Evolutionary conservation across 2,113 vertebrate genomes (phyloP), one percentile per base, ranked within the genome.

Genomic region (Toxotes chatareus): DNA sequence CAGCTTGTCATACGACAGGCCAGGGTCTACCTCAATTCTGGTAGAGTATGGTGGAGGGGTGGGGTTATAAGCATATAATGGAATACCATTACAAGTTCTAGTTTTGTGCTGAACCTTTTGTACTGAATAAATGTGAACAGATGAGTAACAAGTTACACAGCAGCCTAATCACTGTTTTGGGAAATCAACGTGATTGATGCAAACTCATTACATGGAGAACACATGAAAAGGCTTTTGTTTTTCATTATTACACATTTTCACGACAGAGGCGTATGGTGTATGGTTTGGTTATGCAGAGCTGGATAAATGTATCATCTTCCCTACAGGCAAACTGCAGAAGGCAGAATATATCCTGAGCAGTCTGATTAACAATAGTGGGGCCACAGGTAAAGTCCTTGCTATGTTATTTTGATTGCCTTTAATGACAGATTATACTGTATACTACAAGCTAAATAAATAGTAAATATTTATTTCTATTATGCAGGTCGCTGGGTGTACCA

Each of bases 1-100:
- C 98, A 99, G 94, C 76, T 99, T 93, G 94, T 99, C 73, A 96
- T 99, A 80, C 95, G 97, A 68, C 97, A 96, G 79, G 98, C 98
- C 64, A 96, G 97, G 7, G 85, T 99, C 17, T 96, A 96, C 0
- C 85, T 95, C 61, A 98, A 95, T 88, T 72, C 96, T 84, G 98
- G 97, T 99, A 91, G 80, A 69, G 31, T 44, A 31, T 19, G 31
- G 1, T 47, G 3, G 34, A 42, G 5, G 27, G 8, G 7, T 21
- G 32, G 4, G 57, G n/a, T 46, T 21, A 27, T 27, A 21, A 53
- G 7, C 7, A 3, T 64, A 21, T 11, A 23, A 27, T 27, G 27
- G 27, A 27, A 27, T 27, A 27, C 5, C 7, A 31, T 9, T 56
- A 8, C 16, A 32, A 4, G 27, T 21, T 14, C 27, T 79, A 44